Evolutionary conservation across 2,113 vertebrate species (phyloP).

Genomic region (Pycnonotus jocosus): DNA sequence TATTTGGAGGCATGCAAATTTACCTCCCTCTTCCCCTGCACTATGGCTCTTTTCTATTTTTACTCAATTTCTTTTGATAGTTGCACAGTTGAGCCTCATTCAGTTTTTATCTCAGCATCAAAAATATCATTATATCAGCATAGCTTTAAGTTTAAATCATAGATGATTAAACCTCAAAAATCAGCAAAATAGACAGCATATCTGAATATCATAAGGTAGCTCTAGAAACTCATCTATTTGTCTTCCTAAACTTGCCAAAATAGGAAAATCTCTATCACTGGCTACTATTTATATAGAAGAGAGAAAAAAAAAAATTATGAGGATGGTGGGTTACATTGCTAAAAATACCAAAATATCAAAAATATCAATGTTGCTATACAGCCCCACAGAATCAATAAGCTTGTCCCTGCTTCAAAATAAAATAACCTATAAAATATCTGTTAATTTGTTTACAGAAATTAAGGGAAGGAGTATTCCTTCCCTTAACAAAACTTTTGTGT

Average conservation of each 20-base stretch:
- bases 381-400: neutral
- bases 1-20: accelerated
- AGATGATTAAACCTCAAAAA: neutral
- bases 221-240: neutral
- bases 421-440: neutral
- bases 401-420: neutral
- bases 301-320: neutral
- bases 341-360: neutral
- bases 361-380: neutral
- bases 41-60: neutral
- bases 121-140: neutral
- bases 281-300: neutral
- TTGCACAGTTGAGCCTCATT: neutral
- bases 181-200: accelerated
- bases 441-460: neutral
- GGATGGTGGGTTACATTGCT: neutral
- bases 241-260: neutral
- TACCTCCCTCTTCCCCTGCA: neutral
- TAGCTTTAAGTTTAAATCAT: neutral
- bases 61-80: neutral
- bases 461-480: too few species aligned
- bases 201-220: neutral
- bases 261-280: neutral
- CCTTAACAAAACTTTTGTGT: accelerated
- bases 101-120: neutral